phyloP scores from a whole-genome alignment of 2,797 vertebrate species.

The Peromyscus eremicus region DNA sequence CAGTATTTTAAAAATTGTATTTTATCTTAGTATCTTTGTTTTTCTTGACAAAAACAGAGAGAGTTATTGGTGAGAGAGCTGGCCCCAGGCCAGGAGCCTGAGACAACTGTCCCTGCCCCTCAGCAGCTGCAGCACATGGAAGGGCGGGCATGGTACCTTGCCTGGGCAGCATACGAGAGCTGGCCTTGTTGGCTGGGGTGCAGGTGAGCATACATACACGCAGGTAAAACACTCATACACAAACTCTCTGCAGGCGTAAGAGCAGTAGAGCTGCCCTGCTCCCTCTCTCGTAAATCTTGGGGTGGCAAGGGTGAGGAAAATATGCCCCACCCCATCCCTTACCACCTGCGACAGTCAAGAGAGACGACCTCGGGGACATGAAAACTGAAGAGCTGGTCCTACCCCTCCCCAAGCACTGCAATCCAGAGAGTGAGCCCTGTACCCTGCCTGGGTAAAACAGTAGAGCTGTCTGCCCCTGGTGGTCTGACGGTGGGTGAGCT shows the following conservation, averaged over 20 bases:
- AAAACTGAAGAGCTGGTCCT: neutral
- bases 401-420: neutral
- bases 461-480: neutral
- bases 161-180: neutral
- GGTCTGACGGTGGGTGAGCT: neutral
- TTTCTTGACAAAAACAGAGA: neutral
- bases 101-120: neutral
- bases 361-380: neutral
- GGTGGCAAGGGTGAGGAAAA: neutral
- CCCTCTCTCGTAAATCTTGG: neutral
- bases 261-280: neutral
- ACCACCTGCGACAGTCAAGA: neutral
- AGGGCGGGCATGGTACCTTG: neutral
- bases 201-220: neutral
- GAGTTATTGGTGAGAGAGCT: neutral
- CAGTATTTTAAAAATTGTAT: neutral
- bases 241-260: neutral
- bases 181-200: neutral
- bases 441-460: neutral
- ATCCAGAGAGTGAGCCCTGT: neutral
- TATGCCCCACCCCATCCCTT: neutral
- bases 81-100: neutral
- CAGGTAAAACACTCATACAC: neutral
- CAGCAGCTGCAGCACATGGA: neutral
- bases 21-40: conserved; percentile 44